A percentile compares a stretch with the other conserved stretches of the same genome.
phyloP scores from a whole-genome alignment of 2,888 invertebrate species.

The Itoplectis maculator region DNA sequence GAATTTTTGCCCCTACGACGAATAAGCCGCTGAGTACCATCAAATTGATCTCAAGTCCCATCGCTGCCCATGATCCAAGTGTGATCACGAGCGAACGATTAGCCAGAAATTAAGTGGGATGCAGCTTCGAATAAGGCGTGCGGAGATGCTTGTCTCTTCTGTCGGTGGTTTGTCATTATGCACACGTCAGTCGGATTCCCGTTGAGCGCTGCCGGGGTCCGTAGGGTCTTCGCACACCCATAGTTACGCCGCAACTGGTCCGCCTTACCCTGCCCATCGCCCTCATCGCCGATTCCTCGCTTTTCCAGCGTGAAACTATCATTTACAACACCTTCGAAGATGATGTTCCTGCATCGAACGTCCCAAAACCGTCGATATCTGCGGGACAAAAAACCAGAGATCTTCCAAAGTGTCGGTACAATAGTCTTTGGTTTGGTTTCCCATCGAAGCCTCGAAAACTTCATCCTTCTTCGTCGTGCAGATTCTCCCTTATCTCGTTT shows the following conservation, averaged over 20 bases:
- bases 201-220: slow-evolving; percentile 74
- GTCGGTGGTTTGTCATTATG: slow-evolving; percentile 80
- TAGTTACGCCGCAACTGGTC: slow-evolving; percentile 5
- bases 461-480: slow-evolving; percentile 62
- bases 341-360: slow-evolving; percentile 49
- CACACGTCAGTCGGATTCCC: slow-evolving; percentile 81
- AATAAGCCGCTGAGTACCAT: neutral
- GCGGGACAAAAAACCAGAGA: slow-evolving; percentile 51
- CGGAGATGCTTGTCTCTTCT: slow-evolving; percentile 53
- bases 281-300: neutral
- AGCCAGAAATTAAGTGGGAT: slow-evolving; percentile 47
- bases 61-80: slow-evolving; percentile 25
- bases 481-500: slow-evolving; percentile 65
- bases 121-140: slow-evolving; percentile 67
- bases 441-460: slow-evolving; percentile 55
- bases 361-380: slow-evolving; percentile 46
- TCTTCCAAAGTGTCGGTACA: slow-evolving; percentile 55
- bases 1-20: neutral
- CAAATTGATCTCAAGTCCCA: slow-evolving; percentile 16
- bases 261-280: neutral
- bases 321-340: slow-evolving; percentile 67
- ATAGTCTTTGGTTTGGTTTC: slow-evolving; percentile 64
- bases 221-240: slow-evolving; percentile 42
- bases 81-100: slow-evolving; percentile 62
- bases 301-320: slow-evolving; percentile 62